Evolutionary conservation across 1,140 invertebrate species (phyloP).

Genomic region (Rhagoletis pomonella): DNA sequence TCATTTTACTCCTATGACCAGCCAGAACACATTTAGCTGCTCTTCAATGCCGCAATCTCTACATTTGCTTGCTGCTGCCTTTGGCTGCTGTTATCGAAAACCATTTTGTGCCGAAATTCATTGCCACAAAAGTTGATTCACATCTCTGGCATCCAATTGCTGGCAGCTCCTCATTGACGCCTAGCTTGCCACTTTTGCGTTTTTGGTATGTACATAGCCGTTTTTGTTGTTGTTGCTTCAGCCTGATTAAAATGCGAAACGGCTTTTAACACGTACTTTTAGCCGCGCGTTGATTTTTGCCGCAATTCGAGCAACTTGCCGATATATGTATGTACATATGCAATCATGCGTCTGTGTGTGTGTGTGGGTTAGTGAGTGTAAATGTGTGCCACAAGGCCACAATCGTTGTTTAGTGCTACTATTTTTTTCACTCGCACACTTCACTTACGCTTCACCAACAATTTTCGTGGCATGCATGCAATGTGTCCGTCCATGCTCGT

Average conservation of each 20-base stretch:
- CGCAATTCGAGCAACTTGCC: constrained; percentile 29
- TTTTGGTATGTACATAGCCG: neutral
- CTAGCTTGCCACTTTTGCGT: neutral
- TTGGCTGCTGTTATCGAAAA: constrained; percentile 11
- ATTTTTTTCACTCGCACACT: neutral
- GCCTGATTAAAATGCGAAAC: constrained; percentile 50
- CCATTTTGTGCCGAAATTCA: constrained; percentile 5
- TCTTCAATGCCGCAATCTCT: constrained; percentile 29
- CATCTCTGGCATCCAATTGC: neutral
- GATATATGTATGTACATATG: neutral
- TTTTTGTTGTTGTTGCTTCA: neutral
- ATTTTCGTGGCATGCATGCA: constrained; percentile 32
- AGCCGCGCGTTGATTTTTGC: constrained; percentile 38
- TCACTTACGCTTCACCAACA: constrained; percentile 9
- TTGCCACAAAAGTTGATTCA: constrained; percentile 9
- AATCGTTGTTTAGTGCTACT: neutral
- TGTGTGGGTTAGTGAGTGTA: neutral
- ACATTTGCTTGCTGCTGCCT: neutral
- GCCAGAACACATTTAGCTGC: too few species aligned
- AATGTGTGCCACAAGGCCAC: constrained; percentile 26
- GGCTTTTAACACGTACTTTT: constrained; percentile 47
- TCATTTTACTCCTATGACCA: too few species aligned
- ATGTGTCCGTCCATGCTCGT: neutral
- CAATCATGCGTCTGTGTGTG: neutral
- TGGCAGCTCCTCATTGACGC: neutral